These are phyloP conservation scores for Cephus runcator DNA, from an alignment of 2,888 invertebrate genomes.

Conservation along the genomic window DNA sequence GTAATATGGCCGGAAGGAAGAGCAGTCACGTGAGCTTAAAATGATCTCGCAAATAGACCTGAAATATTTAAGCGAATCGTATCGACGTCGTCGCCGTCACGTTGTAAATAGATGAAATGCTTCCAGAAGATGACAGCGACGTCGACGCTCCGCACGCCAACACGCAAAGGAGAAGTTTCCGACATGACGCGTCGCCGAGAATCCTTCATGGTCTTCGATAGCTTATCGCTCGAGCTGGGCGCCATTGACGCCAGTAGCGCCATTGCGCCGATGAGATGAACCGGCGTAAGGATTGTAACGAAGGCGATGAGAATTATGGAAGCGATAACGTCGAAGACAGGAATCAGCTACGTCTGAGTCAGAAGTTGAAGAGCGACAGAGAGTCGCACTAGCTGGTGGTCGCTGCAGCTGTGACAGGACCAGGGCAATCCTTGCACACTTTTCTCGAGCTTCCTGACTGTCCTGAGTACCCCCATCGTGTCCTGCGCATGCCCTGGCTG, in stretches of 20 bases:
- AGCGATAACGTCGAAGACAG: constrained; percentile 38
- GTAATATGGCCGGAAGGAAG: too few relatives aligned
- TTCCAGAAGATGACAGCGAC: background rate
- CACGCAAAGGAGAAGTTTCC: background rate
- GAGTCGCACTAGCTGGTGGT: constrained; percentile 16
- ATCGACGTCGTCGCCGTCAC: background rate
- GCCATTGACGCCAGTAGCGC: constrained; percentile 3
- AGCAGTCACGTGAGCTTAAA: too few relatives aligned
- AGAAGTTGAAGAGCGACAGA: constrained; percentile 29
- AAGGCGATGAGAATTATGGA: constrained; percentile 36
- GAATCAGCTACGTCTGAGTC: constrained; percentile 29
- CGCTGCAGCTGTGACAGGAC: constrained; percentile 35
- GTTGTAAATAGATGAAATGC: too few relatives aligned
- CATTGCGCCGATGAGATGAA: constrained; percentile 1
- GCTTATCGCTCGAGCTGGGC: constrained; percentile 6
- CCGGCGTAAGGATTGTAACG: constrained; percentile 23
- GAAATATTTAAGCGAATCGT: background rate
- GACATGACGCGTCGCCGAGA: background rate
- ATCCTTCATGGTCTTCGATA: constrained; percentile 5
- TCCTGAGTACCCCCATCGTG: too few relatives aligned
- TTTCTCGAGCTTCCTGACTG: constrained; percentile 11
- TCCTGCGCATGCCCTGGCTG: constrained; percentile 35
- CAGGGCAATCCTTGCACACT: constrained; percentile 37
- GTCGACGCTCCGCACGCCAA: background rate
- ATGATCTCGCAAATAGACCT: too few relatives aligned